Conservation (phyloP, 2,888 invertebrate genomes). For the Poecilus cupreus region DNA sequence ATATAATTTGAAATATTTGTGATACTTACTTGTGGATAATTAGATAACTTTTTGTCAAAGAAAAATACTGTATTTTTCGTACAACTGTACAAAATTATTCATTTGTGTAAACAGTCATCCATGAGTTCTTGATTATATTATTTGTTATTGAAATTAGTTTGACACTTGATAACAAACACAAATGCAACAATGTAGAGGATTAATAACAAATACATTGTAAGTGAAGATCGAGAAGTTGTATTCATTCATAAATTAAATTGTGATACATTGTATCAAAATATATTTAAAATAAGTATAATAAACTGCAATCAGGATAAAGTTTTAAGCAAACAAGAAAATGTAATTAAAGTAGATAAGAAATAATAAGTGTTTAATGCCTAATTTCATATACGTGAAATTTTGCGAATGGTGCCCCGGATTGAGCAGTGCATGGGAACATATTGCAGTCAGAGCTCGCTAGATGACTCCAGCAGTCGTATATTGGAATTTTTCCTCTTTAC, state of each 20-base stretch:
- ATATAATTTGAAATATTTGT: background rate
- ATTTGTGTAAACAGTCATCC: slow-evolving; percentile 30
- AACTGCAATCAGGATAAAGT: too few relatives aligned
- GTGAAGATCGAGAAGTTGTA: background rate
- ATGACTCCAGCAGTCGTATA: slow-evolving; percentile 50
- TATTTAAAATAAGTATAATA: too few relatives aligned
- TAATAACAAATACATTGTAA: slow-evolving; percentile 4
- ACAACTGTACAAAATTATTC: slow-evolving; percentile 13
- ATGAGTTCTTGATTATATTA: slow-evolving; percentile 41
- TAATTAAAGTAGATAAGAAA: background rate
- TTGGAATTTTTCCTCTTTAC: slow-evolving; percentile 58
- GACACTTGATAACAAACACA: slow-evolving; percentile 57
- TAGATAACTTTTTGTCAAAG: background rate
- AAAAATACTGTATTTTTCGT: slow-evolving; percentile 1
- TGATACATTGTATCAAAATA: background rate
- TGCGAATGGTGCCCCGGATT: background rate
- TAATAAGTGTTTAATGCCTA: background rate
- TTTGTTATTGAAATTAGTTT: slow-evolving; percentile 51
- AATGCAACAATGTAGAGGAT: slow-evolving; percentile 11
- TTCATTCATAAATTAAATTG: background rate
- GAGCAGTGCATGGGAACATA: background rate
- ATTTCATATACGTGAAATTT: background rate
- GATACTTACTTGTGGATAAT: background rate
- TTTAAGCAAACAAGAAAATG: slow-evolving; percentile 5
- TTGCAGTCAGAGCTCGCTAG: slow-evolving; percentile 36